These are phyloP conservation scores for Drosophila albomicans DNA, from an alignment of 1,140 invertebrate genomes.

Conservation along the genomic window DNA sequence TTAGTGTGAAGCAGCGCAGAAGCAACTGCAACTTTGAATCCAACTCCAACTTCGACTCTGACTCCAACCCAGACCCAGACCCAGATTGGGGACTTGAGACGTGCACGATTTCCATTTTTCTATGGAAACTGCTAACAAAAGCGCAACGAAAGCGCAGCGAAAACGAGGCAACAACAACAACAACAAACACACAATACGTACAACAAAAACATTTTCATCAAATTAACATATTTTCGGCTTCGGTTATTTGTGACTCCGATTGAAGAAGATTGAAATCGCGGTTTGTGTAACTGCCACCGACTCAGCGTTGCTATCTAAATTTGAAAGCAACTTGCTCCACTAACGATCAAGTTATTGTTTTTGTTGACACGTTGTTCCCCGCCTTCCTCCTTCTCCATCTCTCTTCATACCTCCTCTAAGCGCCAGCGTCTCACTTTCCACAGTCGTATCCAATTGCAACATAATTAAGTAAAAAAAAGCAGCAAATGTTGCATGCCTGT, in stretches of 20 bases:
- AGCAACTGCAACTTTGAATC: constrained; percentile 1
- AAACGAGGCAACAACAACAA: constrained; percentile 25
- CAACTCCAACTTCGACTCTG: too few relatives aligned
- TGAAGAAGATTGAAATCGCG: constrained; percentile 45
- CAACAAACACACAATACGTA: constrained; percentile 23
- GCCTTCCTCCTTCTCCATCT: neutral
- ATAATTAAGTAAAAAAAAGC: constrained; percentile 71
- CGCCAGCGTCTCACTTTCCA: constrained; percentile 9
- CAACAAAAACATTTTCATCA: constrained; percentile 71
- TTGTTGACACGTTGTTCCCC: constrained; percentile 1
- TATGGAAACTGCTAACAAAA: constrained; percentile 75
- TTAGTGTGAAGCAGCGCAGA: constrained; percentile 63
- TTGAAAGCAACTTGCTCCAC: constrained; percentile 51
- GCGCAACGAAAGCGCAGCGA: constrained; percentile 52
- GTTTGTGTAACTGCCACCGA: constrained; percentile 49
- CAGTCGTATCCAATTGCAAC: constrained; percentile 74
- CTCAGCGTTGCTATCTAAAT: constrained; percentile 42
- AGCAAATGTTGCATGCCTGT: constrained; percentile 60
- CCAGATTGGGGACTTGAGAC: constrained; percentile 11
- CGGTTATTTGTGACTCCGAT: constrained; percentile 5
- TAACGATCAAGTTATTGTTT: constrained; percentile 64
- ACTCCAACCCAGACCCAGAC: neutral
- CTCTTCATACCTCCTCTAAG: neutral
- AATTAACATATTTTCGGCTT: constrained; percentile 76
- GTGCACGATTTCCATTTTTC: constrained; percentile 77